Evolutionary conservation across 1,140 invertebrate species (phyloP).

Genomic region (Hermetia illucens): DNA sequence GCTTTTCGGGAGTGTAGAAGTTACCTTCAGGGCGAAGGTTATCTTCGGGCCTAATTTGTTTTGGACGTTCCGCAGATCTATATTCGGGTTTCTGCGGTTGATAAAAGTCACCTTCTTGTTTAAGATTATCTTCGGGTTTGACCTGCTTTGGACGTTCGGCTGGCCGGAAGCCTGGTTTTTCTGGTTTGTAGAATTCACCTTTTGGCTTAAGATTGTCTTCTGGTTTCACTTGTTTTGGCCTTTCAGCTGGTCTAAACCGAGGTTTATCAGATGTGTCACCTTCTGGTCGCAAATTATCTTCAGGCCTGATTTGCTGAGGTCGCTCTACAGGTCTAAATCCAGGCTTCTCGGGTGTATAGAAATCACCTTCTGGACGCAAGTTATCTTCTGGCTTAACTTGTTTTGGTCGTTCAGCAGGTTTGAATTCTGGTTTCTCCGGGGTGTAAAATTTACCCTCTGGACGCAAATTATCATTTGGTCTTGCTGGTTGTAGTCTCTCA

Average conservation of each 20-base stretch:
- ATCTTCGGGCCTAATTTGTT: too few relatives aligned
- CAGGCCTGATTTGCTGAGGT: slow-evolving; percentile 14
- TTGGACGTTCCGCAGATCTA: slow-evolving; percentile 21
- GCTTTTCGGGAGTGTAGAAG: slow-evolving; percentile 34
- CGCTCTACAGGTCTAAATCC: slow-evolving; percentile 33
- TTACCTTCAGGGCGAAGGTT: slow-evolving; percentile 45
- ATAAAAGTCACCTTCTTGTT: slow-evolving; percentile 43
- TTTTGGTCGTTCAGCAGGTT: too few relatives aligned
- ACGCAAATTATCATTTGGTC: slow-evolving; percentile 1
- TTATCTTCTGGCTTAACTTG: slow-evolving; percentile 34
- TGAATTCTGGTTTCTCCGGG: slow-evolving; percentile 22
- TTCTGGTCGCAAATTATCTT: not conserved
- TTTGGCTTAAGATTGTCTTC: slow-evolving; percentile 25
- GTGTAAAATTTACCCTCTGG: slow-evolving; percentile 1
- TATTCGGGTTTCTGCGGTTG: slow-evolving; percentile 28
- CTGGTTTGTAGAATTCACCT: slow-evolving; percentile 28
- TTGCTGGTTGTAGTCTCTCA: not conserved
- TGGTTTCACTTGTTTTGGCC: not conserved
- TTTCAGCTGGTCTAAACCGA: not conserved
- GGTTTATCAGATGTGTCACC: slow-evolving; percentile 1
- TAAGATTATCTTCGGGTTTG: slow-evolving; percentile 37
- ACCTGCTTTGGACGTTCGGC: too few relatives aligned
- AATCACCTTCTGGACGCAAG: slow-evolving; percentile 38
- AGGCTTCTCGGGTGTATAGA: slow-evolving; percentile 27
- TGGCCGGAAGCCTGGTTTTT: slow-evolving; percentile 12